Conservation (phyloP, 2,113 vertebrate genomes). For the Dasyornis broadbenti region DNA sequence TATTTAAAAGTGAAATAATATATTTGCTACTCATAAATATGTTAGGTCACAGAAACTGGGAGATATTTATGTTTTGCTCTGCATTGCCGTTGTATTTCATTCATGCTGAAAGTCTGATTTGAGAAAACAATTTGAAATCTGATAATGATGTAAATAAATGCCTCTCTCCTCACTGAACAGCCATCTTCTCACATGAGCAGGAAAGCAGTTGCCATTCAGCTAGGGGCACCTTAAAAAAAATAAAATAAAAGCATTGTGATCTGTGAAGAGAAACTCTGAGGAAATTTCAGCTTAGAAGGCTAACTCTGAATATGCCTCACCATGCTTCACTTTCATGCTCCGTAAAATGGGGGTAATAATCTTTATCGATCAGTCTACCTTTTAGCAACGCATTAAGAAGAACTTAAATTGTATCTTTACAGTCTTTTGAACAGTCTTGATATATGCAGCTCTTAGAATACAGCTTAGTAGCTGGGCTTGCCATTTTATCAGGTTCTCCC, state of each 20-base stretch:
- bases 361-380: conserved; percentile 2
- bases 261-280: not conserved
- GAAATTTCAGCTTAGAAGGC: not conserved
- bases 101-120: not conserved
- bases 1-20: not conserved
- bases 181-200: not conserved
- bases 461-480: not conserved
- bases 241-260: not conserved
- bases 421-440: not conserved
- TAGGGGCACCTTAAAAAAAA: not conserved
- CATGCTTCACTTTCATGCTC: not conserved
- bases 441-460: not conserved
- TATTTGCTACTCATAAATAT: not conserved
- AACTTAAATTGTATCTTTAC: conserved; percentile 2
- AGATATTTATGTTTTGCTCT: not conserved
- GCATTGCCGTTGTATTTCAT: not conserved
- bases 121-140: not conserved
- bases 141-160: not conserved
- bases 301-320: not conserved
- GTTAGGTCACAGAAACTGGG: not conserved
- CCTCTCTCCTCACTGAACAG: not conserved
- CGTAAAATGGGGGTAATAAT: not conserved
- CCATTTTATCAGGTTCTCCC: not conserved
- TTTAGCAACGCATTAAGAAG: conserved; percentile 1
- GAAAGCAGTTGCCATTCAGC: not conserved